Percentiles rank a stretch among this genome's conserved stretches.
These are phyloP conservation scores for Neolamprologus sp. DNA, from an alignment of 2,113 vertebrate species.

Conservation along the genomic window DNA sequence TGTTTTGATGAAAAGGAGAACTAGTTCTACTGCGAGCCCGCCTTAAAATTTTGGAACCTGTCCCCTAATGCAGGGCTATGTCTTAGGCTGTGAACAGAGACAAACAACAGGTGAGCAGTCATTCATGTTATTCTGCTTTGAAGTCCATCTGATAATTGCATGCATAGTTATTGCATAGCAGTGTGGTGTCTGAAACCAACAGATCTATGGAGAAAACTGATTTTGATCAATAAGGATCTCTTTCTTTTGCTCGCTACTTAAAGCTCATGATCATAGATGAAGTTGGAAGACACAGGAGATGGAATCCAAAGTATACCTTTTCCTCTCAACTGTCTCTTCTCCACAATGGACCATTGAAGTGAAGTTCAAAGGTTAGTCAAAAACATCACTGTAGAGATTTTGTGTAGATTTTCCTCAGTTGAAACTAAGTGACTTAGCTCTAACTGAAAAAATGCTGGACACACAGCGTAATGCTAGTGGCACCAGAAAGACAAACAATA, in stretches of 20 bases:
- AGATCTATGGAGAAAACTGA: not conserved
- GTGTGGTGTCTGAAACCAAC: not conserved
- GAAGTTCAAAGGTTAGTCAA: not conserved
- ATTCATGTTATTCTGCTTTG: not conserved
- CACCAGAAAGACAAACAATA: not conserved
- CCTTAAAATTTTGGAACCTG: not conserved
- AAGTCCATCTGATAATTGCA: not conserved
- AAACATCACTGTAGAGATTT: not conserved
- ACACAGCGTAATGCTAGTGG: not conserved
- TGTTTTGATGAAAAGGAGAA: not conserved
- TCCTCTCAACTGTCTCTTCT: not conserved
- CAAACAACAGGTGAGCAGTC: not conserved
- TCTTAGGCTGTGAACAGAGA: not conserved
- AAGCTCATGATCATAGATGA: not conserved
- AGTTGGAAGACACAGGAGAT: not conserved
- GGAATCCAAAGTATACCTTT: not conserved
- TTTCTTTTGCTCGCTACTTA: not conserved
- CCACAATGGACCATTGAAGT: not conserved
- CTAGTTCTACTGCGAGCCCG: not conserved
- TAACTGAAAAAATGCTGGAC: not conserved
- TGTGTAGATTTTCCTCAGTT: not conserved
- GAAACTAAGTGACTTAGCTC: not conserved
- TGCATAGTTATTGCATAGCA: not conserved
- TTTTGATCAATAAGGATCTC: not conserved
- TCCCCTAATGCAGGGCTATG: not conserved